These are phyloP conservation scores for Pyralis farinalis DNA, from an alignment of 2,888 invertebrate genomes.

Conservation along the genomic window DNA sequence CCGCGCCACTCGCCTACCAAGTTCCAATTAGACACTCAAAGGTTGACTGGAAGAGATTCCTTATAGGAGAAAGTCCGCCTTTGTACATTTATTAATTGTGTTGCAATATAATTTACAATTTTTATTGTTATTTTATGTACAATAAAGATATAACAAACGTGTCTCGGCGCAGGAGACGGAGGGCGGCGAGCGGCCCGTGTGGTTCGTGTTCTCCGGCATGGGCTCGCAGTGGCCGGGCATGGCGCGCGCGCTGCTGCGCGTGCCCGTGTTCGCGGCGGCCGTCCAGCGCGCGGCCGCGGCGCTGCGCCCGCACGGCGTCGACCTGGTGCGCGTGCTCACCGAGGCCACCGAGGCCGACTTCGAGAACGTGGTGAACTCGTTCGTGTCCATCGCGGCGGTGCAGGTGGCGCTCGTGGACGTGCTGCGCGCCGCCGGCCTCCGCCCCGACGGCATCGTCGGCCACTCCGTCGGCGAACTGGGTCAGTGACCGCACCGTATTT, in stretches of 20 bases:
- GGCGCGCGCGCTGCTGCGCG: slow-evolving; percentile 91
- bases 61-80: too few species aligned
- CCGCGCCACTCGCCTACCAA: too few species aligned
- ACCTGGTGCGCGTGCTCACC: slow-evolving; percentile 90
- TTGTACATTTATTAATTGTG: too few species aligned
- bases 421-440: slow-evolving; percentile 86
- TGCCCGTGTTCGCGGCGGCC: slow-evolving; percentile 90
- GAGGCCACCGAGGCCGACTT: slow-evolving; percentile 89
- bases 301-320: slow-evolving; percentile 89
- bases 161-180: slow-evolving; percentile 53
- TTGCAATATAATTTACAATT: too few species aligned
- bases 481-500: too few species aligned
- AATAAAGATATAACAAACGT: too few species aligned
- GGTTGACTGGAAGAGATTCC: too few species aligned
- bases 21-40: too few species aligned
- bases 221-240: slow-evolving; percentile 99
- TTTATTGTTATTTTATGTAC: too few species aligned
- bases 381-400: slow-evolving; percentile 96
- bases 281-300: slow-evolving; percentile 88
- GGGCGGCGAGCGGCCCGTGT: slow-evolving; percentile 86
- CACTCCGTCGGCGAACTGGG: slow-evolving; percentile 96
- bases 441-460: slow-evolving; percentile 96
- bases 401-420: slow-evolving; percentile 98
- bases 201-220: slow-evolving; percentile 99
- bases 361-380: slow-evolving; percentile 93